Evolutionary conservation across 1,140 invertebrate genomes (phyloP).

Genomic region (Drosophila littoralis): DNA sequence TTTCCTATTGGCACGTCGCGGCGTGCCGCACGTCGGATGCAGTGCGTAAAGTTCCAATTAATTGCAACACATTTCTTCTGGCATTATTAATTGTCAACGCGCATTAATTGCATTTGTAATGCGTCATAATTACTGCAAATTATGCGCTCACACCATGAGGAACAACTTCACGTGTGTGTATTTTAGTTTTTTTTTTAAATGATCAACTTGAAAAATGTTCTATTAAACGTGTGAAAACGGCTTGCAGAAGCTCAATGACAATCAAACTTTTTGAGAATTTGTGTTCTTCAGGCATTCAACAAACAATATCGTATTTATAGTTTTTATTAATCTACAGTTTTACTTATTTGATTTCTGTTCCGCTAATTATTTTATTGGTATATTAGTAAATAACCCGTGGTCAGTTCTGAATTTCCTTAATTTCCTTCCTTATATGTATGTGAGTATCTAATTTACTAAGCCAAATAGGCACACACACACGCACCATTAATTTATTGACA

Average conservation of each 20-base stretch:
- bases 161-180: slow-evolving; percentile 36
- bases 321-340: no score
- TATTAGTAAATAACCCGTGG: no score
- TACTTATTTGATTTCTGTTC: no score
- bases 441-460: no score
- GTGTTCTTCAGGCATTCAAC: no score
- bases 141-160: slow-evolving; percentile 34
- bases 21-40: slow-evolving; percentile 12
- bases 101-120: slow-evolving; percentile 75
- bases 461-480: no score
- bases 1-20: slow-evolving; percentile 26
- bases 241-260: background rate
- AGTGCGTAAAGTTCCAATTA: slow-evolving; percentile 42
- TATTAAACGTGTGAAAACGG: background rate
- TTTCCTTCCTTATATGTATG: no score
- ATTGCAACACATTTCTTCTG: slow-evolving; percentile 52
- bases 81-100: slow-evolving; percentile 68
- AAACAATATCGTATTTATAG: no score
- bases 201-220: slow-evolving; percentile 5
- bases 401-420: no score
- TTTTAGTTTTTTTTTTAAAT: slow-evolving; percentile 9
- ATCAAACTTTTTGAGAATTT: no score
- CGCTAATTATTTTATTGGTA: no score
- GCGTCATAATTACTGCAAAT: slow-evolving; percentile 72
- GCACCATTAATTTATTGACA: no score